Percentiles rank a stretch among this genome's conserved stretches.
Conservation (phyloP, 2,888 invertebrate species). For the Leptopilina drosophilae region DNA sequence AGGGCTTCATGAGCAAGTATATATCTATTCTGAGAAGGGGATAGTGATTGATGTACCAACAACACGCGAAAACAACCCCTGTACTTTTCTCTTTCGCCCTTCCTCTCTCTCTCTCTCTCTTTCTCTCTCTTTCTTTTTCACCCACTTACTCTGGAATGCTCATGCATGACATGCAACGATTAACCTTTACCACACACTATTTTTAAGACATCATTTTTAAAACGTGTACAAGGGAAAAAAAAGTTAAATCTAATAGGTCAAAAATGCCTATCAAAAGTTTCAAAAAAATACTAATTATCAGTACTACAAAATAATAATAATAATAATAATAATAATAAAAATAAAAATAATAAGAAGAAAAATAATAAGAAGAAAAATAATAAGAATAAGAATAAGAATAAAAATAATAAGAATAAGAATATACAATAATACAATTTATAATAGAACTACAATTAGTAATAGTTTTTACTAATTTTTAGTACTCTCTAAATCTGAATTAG, state of each 20-base stretch:
- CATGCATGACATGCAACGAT: constrained; percentile 58
- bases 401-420: too few species aligned
- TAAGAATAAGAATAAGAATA: too few species aligned
- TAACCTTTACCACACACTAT: constrained; percentile 39
- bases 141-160: constrained; percentile 62
- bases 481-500: too few species aligned
- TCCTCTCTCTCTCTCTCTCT: constrained; percentile 41
- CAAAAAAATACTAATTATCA: too few species aligned
- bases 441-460: too few species aligned
- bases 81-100: constrained; percentile 31
- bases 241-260: background rate
- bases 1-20: constrained; percentile 66
- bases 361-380: too few species aligned
- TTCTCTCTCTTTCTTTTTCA: constrained; percentile 42
- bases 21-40: constrained; percentile 60
- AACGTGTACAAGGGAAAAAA: background rate
- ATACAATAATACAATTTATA: too few species aligned
- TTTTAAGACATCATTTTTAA: constrained; percentile 6
- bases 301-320: too few species aligned
- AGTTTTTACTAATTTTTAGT: too few species aligned
- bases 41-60: constrained; percentile 70
- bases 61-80: constrained; percentile 68
- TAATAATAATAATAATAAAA: too few species aligned
- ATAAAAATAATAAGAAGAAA: too few species aligned
- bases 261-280: background rate